Percentiles rank a stretch among this genome's conserved stretches.
phyloP scores from a whole-genome alignment of 2,113 vertebrate genomes.

The Syrmaticus mikado region DNA sequence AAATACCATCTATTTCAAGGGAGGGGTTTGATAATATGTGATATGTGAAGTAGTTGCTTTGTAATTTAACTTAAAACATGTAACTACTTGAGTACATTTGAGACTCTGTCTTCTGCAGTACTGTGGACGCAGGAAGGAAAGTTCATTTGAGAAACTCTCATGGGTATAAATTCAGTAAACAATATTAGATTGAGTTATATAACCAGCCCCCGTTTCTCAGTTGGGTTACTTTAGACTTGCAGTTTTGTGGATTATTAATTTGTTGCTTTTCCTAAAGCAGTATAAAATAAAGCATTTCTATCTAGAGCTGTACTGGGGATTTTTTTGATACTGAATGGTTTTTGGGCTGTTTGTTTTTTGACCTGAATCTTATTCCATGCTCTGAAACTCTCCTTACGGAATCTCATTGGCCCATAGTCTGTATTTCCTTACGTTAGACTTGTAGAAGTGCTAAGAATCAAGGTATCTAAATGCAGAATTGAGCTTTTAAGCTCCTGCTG shows the following conservation, averaged over 20 bases:
- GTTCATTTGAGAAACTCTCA: not conserved
- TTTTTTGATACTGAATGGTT: not conserved
- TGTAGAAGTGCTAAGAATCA: not conserved
- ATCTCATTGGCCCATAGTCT: fast-evolving
- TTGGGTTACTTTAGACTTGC: not conserved
- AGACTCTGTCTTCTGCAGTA: not conserved
- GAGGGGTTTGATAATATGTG: not conserved
- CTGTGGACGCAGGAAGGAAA: not conserved
- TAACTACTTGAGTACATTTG: not conserved
- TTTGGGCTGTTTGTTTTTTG: not conserved
- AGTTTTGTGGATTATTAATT: not conserved
- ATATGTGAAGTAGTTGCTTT: not conserved
- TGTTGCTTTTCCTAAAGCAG: not conserved
- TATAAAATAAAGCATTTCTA: not conserved
- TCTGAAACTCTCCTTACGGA: not conserved
- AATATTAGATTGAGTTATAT: not conserved
- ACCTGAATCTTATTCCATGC: not conserved
- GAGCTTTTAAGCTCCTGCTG: not conserved
- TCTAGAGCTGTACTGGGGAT: not conserved
- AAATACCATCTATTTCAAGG: not conserved
- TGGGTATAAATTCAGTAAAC: not conserved
- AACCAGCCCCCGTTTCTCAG: not conserved
- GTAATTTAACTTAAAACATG: not conserved
- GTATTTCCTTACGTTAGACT: not conserved
- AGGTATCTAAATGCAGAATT: not conserved